Conservation (phyloP, 2,888 invertebrate species). For the Lamproptera curius region DNA sequence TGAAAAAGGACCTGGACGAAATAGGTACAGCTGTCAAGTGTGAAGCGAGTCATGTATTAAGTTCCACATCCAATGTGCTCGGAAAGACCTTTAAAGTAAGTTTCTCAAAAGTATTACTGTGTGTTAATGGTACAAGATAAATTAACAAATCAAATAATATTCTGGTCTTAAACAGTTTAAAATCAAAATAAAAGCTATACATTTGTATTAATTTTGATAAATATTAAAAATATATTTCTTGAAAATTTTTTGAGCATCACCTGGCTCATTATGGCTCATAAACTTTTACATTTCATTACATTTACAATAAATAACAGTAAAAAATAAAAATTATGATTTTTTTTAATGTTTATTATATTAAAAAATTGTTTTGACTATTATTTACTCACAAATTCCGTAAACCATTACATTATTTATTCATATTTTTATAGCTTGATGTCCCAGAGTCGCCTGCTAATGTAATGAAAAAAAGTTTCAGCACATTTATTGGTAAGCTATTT, state of each 20-base stretch:
- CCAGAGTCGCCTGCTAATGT: constrained; percentile 84
- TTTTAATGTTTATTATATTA: too few species aligned
- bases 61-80: constrained; percentile 81
- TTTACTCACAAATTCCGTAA: too few species aligned
- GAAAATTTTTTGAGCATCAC: too few species aligned
- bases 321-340: too few species aligned
- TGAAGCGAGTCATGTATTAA: constrained; percentile 83
- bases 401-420: background rate
- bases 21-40: constrained; percentile 84
- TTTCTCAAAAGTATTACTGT: too few species aligned
- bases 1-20: constrained; percentile 86
- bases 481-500: constrained; percentile 78
- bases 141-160: too few species aligned
- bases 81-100: constrained; percentile 83
- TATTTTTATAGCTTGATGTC: constrained; percentile 78
- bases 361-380: too few species aligned
- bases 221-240: background rate
- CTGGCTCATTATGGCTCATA: too few species aligned
- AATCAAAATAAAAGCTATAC: background rate
- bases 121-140: too few species aligned
- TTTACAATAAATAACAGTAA: too few species aligned
- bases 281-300: too few species aligned
- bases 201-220: background rate
- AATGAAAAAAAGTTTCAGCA: constrained; percentile 85
- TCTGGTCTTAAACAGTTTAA: too few species aligned